A percentile compares a stretch with the other conserved stretches of the same genome.
These are phyloP conservation scores for Quiscalus mexicanus DNA, from an alignment of 2,113 vertebrate genomes.

Conservation along the genomic window DNA sequence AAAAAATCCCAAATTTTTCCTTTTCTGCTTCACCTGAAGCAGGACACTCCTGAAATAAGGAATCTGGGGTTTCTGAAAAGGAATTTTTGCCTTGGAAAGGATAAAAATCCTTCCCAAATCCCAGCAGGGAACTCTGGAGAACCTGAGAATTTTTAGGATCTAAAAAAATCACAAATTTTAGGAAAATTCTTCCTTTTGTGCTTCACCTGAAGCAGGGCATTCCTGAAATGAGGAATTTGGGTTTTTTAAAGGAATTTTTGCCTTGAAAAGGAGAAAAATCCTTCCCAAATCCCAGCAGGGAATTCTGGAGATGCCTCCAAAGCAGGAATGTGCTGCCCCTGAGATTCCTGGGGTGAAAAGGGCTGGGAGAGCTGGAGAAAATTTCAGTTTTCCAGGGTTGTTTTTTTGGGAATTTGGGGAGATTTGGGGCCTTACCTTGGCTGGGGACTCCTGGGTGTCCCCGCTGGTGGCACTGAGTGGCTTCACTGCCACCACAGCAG, in stretches of 20 bases:
- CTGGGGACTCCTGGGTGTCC: neutral
- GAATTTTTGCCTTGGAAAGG: fast-evolving
- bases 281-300: neutral
- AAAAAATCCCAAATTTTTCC: neutral
- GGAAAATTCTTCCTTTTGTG: neutral
- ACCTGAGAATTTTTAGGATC: neutral
- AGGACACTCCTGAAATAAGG: too few relatives aligned
- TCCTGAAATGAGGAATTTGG: too few relatives aligned
- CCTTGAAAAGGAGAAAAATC: too few relatives aligned
- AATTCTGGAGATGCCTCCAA: fast-evolving
- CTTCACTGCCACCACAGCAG: conserved; percentile 88
- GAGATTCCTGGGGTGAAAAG: neutral
- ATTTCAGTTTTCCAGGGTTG: fast-evolving
- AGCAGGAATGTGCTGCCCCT: neutral
- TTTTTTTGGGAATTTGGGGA: neutral
- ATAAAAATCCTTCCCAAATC: neutral
- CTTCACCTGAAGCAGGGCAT: neutral
- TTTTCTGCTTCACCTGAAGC: neutral
- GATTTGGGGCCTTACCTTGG: conserved; percentile 55
- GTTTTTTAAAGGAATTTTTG: too few relatives aligned
- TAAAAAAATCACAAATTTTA: neutral
- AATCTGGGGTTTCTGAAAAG: neutral
- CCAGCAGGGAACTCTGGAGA: too few relatives aligned
- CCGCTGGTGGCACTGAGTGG: conserved; percentile 73
- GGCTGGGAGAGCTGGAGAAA: fast-evolving